phyloP scores from a whole-genome alignment of 2,888 invertebrate species.

The Subacronicta megacephala region DNA sequence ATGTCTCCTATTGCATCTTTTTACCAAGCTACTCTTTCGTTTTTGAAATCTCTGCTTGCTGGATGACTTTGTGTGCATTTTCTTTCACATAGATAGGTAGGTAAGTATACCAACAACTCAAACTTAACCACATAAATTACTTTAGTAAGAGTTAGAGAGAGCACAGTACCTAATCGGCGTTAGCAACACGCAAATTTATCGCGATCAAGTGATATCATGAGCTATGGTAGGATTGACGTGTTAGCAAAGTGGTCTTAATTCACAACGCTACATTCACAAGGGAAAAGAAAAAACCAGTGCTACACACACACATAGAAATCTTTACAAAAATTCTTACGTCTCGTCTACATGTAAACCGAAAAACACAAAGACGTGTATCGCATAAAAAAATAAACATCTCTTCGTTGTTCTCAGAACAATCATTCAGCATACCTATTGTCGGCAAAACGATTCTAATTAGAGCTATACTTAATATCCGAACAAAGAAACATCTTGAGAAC shows the following conservation, averaged over 20 bases:
- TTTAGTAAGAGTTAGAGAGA: slow-evolving; percentile 41
- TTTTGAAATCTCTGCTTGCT: no score
- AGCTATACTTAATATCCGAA: slow-evolving; percentile 60
- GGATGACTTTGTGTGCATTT: no score
- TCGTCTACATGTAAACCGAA: slow-evolving; percentile 22
- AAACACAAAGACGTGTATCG: slow-evolving; percentile 39
- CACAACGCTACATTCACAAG: not conserved
- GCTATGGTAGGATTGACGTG: no score
- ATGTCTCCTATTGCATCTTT: no score
- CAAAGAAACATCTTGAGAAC: slow-evolving; percentile 61
- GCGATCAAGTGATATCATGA: not conserved
- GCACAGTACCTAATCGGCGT: slow-evolving; percentile 29
- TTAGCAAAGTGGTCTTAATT: no score
- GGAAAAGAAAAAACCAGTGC: slow-evolving; percentile 2
- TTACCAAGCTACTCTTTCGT: no score
- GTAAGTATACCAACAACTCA: no score
- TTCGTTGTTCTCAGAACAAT: slow-evolving; percentile 58
- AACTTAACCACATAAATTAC: slow-evolving; percentile 18
- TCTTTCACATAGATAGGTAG: no score
- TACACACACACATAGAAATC: slow-evolving; percentile 8
- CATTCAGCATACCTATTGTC: slow-evolving; percentile 59
- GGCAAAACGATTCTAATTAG: slow-evolving; percentile 66
- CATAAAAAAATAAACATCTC: slow-evolving; percentile 43
- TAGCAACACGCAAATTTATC: slow-evolving; percentile 26
- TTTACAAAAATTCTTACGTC: slow-evolving; percentile 26